Conservation (phyloP, 2,888 invertebrate genomes). For the Tipula helvola region DNA sequence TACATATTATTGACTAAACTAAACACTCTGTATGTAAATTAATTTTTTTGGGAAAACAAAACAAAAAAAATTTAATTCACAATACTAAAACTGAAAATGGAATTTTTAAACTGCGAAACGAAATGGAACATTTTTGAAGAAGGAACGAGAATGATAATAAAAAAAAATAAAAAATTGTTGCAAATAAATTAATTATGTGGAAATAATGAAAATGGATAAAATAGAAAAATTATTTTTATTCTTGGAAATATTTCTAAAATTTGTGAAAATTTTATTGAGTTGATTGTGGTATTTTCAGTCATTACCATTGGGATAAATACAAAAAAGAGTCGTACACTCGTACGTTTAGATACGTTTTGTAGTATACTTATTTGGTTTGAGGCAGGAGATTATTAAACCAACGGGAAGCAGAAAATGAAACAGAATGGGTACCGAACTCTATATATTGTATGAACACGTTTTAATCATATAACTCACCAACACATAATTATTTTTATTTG, state of each 20-base stretch:
- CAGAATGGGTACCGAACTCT: too few species aligned
- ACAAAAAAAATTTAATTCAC: not conserved
- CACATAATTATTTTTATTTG: too few species aligned
- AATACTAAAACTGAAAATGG: not conserved
- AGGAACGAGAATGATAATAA: not conserved
- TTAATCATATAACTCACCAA: too few species aligned
- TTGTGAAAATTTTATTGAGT: not conserved
- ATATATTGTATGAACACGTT: too few species aligned
- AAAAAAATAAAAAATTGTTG: not conserved
- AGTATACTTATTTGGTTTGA: too few species aligned
- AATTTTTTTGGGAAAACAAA: not conserved
- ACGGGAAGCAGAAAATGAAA: too few species aligned
- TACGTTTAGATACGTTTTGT: too few species aligned
- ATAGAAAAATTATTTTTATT: not conserved
- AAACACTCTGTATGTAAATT: not conserved
- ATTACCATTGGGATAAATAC: too few species aligned
- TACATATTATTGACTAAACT: not conserved
- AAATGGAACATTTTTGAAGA: not conserved
- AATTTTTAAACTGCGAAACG: not conserved
- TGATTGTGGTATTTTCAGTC: too few species aligned
- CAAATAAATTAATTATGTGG: not conserved
- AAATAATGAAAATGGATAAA: not conserved
- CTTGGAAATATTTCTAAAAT: not conserved
- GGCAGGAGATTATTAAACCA: too few species aligned
- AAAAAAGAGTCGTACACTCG: too few species aligned